A percentile compares a stretch with the other conserved stretches of the same genome.
Conservation (phyloP, 2,888 invertebrate species). For the Uropetala carovei region DNA sequence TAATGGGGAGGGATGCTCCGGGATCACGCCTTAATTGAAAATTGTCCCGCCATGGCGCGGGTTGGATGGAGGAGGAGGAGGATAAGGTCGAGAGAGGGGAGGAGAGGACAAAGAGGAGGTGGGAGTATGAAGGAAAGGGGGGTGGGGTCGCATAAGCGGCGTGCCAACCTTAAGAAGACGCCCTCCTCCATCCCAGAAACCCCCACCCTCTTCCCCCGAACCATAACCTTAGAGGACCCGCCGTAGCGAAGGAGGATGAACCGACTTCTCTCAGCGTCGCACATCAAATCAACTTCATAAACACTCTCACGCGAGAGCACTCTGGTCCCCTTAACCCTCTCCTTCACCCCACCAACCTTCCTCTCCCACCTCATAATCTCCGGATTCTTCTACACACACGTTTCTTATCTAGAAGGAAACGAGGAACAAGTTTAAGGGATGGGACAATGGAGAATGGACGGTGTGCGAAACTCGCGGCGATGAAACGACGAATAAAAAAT, state of each 20-base stretch:
- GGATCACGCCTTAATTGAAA: conserved; percentile 65
- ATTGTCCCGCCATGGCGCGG: background rate
- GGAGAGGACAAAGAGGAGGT: background rate
- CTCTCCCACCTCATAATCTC: background rate
- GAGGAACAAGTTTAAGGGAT: too few relatives aligned
- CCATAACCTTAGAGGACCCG: background rate
- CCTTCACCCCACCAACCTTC: background rate
- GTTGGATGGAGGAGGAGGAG: background rate
- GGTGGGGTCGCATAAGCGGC: conserved; percentile 18
- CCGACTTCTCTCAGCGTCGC: background rate
- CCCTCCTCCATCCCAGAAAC: background rate
- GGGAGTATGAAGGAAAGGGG: background rate
- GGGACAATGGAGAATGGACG: too few relatives aligned
- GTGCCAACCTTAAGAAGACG: background rate
- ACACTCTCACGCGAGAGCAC: conserved; percentile 14
- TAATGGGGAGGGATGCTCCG: conserved; percentile 60
- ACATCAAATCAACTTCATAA: conserved; percentile 50
- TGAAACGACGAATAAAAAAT: too few relatives aligned
- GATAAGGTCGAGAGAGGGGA: background rate
- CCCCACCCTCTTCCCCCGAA: background rate
- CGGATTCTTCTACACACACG: background rate
- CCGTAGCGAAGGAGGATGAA: background rate
- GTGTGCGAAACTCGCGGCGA: too few relatives aligned
- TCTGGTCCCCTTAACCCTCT: background rate
- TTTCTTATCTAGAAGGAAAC: too few relatives aligned